Evolutionary conservation across 2,113 vertebrate genomes (phyloP).

Genomic region (Scomber scombrus): DNA sequence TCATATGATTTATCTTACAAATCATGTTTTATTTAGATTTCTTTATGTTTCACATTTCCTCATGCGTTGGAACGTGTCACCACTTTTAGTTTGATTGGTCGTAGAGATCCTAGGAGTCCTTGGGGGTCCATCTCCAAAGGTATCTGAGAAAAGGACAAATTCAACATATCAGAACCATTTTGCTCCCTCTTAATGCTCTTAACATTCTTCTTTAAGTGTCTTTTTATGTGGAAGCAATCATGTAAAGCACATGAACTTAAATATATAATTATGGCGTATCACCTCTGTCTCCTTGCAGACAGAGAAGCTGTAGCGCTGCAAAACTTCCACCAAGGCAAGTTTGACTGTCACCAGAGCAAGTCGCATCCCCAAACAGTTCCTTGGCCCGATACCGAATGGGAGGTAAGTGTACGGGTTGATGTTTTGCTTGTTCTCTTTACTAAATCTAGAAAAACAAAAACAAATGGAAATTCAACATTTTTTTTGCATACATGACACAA

Average conservation of each 20-base stretch:
- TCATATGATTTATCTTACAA: no score
- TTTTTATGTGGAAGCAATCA: not conserved
- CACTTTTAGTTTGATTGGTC: conserved; percentile 84
- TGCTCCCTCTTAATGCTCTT: not conserved
- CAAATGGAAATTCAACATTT: not conserved
- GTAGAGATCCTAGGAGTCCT: conserved; percentile 73
- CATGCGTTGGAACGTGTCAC: conserved; percentile 50
- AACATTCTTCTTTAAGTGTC: not conserved
- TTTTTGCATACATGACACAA: no score
- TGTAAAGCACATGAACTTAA: not conserved
- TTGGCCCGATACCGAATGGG: conserved; percentile 86
- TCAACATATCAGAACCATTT: not conserved
- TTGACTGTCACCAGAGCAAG: conserved; percentile 85
- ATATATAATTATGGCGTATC: not conserved
- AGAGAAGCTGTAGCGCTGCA: conserved; percentile 85
- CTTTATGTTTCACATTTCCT: not conserved
- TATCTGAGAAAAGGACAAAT: conserved; percentile 69
- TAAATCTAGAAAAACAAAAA: conserved; percentile 77
- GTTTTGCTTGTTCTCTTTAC: conserved; percentile 78
- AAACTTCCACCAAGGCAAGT: conserved; percentile 75
- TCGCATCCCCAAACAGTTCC: conserved; percentile 88
- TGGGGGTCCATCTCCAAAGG: conserved; percentile 75
- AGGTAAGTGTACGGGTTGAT: conserved; percentile 83
- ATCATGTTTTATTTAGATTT: no score
- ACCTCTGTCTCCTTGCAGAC: conserved; percentile 87